These are phyloP conservation scores for Pemphigus obesinymphae DNA, from an alignment of 1,140 invertebrate genomes.

Conservation along the genomic window DNA sequence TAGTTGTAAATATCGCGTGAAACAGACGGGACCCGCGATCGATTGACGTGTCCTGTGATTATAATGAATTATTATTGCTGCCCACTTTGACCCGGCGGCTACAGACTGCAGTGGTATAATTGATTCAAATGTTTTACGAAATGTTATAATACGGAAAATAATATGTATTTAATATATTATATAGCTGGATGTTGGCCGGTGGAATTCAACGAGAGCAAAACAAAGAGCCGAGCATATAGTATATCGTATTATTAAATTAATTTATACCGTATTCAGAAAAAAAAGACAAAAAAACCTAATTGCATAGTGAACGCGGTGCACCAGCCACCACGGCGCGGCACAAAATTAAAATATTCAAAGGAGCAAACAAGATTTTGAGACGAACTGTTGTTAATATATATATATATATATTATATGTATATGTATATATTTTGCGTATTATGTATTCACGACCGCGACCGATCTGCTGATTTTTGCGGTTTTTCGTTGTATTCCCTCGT, in stretches of 20 bases:
- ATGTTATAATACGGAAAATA: neutral
- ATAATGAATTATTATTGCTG: slow-evolving; percentile 13
- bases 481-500: neutral
- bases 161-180: no score
- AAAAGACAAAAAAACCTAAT: slow-evolving; percentile 37
- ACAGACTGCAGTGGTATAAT: neutral
- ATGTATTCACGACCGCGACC: neutral
- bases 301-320: neutral
- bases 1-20: slow-evolving; percentile 5
- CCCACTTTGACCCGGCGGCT: neutral
- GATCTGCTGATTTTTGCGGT: neutral
- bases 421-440: neutral
- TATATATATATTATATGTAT: no score
- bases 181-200: no score
- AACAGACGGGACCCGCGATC: neutral
- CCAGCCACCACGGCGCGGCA: neutral
- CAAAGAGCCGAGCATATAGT: neutral
- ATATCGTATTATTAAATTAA: slow-evolving; percentile 31
- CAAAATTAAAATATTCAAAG: slow-evolving; percentile 14
- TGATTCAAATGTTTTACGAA: slow-evolving; percentile 1
- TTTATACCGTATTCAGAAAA: slow-evolving; percentile 5
- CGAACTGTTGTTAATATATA: no score
- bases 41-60: slow-evolving; percentile 27
- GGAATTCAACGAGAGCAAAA: neutral
- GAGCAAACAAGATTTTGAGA: neutral